phyloP scores from a whole-genome alignment of 1,140 invertebrate genomes.

The Magallana angulata region DNA sequence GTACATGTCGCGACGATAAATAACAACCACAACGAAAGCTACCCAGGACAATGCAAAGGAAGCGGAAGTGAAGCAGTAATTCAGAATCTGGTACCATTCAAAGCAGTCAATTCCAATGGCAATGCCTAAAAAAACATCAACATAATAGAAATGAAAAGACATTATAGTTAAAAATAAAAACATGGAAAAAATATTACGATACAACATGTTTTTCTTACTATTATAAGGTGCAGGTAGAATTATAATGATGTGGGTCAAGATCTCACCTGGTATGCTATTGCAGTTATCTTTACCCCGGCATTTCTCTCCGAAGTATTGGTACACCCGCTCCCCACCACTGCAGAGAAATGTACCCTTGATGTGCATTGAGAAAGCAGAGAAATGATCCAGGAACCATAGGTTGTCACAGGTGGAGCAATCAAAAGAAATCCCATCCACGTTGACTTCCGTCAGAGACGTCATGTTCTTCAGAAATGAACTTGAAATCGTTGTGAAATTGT shows the following conservation, averaged over 20 bases:
- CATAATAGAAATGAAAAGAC: not conserved
- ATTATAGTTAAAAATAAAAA: not conserved
- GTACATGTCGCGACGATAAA: slow-evolving; percentile 27
- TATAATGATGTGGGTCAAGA: too few relatives aligned
- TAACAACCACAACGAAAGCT: slow-evolving; percentile 17
- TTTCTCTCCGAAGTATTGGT: not conserved
- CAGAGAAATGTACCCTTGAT: slow-evolving; percentile 44
- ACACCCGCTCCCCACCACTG: not conserved
- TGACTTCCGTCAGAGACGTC: slow-evolving; percentile 6
- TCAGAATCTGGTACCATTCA: slow-evolving; percentile 37
- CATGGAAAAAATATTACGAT: not conserved
- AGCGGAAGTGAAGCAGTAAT: not conserved
- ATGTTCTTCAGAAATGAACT: slow-evolving; percentile 13
- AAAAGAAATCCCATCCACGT: slow-evolving; percentile 20
- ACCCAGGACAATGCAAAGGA: not conserved
- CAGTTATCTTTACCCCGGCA: not conserved
- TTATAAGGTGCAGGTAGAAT: too few relatives aligned
- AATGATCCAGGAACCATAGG: slow-evolving; percentile 51
- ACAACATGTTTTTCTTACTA: too few relatives aligned
- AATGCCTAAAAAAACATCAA: slow-evolving; percentile 33
- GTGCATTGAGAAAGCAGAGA: slow-evolving; percentile 36
- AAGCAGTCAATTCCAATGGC: slow-evolving; percentile 43
- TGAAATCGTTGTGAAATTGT: slow-evolving; percentile 42
- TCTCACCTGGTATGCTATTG: slow-evolving; percentile 27
- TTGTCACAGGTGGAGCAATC: slow-evolving; percentile 43